phyloP scores from a whole-genome alignment of 2,113 vertebrate genomes.

The Nymphicus hollandicus region DNA sequence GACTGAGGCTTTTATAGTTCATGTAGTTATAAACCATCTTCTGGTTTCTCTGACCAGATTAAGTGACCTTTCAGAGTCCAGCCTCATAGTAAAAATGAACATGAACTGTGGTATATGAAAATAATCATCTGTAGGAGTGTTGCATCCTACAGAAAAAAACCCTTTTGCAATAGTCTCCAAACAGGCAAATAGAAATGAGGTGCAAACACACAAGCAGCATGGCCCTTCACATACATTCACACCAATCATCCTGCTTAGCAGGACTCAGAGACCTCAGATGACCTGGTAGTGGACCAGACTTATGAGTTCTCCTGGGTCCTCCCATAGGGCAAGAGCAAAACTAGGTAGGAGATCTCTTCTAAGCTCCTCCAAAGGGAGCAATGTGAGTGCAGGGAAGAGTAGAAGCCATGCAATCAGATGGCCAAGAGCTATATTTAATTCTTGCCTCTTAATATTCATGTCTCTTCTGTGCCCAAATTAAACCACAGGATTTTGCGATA shows the following conservation, averaged over 20 bases:
- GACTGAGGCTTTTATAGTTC: neutral
- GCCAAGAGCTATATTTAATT: constrained; percentile 14
- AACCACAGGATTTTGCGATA: neutral
- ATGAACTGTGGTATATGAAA: neutral
- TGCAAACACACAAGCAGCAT: neutral
- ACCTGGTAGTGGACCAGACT: neutral
- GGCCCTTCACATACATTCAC: neutral
- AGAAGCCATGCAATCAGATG: neutral
- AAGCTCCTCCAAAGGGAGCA: neutral
- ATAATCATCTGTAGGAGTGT: neutral
- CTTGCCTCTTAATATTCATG: neutral
- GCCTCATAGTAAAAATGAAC: neutral
- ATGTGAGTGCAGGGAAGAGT: neutral
- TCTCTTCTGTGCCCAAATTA: constrained; percentile 2
- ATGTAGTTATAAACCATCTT: neutral
- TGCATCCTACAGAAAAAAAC: neutral
- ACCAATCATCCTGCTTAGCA: neutral
- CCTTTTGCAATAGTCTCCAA: neutral
- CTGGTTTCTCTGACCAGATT: neutral
- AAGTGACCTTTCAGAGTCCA: neutral
- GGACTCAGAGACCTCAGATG: neutral
- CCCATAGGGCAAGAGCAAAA: neutral
- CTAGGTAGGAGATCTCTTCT: neutral
- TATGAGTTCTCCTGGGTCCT: neutral
- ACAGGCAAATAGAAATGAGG: neutral